Percentiles rank a stretch among this genome's conserved stretches.
These are phyloP conservation scores for Nematostella vectensis DNA, from an alignment of 92 coral and sea anemone genomes.

Conservation along the genomic window DNA sequence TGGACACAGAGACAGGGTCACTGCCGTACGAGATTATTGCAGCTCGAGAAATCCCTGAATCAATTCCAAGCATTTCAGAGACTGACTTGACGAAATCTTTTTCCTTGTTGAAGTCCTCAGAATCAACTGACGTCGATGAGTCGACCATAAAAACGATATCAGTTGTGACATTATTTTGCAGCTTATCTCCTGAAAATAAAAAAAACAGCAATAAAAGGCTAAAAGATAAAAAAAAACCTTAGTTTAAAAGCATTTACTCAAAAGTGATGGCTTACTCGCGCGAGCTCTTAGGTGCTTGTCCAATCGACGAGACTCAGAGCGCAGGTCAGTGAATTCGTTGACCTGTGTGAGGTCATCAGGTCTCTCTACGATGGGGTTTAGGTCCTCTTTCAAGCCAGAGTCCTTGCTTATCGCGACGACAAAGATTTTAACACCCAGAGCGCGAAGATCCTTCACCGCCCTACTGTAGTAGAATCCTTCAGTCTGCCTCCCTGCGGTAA, in stretches of 20 bases:
- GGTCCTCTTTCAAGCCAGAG: background rate
- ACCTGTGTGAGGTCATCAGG: slow-evolving; percentile 24
- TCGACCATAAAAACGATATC: slow-evolving; percentile 74
- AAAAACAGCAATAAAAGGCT: background rate
- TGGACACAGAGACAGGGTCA: slow-evolving; percentile 29
- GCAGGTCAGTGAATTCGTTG: background rate
- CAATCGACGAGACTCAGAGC: background rate
- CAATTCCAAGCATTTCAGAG: slow-evolving; percentile 40
- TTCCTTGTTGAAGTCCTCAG: slow-evolving; percentile 41
- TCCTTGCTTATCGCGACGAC: slow-evolving; percentile 21
- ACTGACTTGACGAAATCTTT: slow-evolving; percentile 61
- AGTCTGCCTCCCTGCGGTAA: slow-evolving; percentile 48
- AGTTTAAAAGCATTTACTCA: slow-evolving; percentile 13
- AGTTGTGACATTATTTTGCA: too few relatives aligned
- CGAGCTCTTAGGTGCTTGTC: slow-evolving; percentile 22
- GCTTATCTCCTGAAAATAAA: slow-evolving; percentile 2
- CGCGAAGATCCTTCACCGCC: slow-evolving; percentile 42
- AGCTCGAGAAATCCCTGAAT: slow-evolving; percentile 52
- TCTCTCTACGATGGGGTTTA: background rate
- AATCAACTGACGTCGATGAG: slow-evolving; percentile 61
- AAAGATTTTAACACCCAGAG: slow-evolving; percentile 41
- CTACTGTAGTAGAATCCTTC: background rate
- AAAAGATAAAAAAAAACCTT: slow-evolving; percentile 1
- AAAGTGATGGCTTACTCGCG: slow-evolving; percentile 21
- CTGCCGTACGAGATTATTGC: slow-evolving; percentile 64